Percentiles rank a stretch among this genome's conserved stretches.
Evolutionary conservation across 1,140 invertebrate species (phyloP).

Genomic region (Hermatobates lingyangjiaoensis): DNA sequence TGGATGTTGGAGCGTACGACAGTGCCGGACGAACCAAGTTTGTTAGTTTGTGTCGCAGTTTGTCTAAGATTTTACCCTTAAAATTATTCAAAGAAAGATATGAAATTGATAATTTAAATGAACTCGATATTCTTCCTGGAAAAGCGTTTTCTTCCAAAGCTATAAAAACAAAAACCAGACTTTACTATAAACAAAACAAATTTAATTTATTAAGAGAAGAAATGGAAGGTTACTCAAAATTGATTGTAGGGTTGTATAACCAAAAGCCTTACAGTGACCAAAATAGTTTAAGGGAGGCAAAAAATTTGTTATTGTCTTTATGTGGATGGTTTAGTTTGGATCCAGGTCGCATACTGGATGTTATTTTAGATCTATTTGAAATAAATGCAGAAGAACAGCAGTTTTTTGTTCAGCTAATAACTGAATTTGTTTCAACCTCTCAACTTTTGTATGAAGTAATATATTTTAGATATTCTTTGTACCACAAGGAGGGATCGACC

Average conservation of each 20-base stretch:
- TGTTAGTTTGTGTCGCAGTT: background rate
- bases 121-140: conserved; percentile 78
- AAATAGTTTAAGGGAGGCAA: conserved; percentile 9
- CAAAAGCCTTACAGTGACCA: conserved; percentile 54
- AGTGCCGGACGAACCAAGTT: background rate
- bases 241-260: conserved; percentile 80
- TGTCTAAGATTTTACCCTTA: conserved; percentile 25
- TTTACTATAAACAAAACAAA: conserved; percentile 97
- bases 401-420: conserved; percentile 67
- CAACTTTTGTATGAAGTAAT: conserved; percentile 80
- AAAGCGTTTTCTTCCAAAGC: conserved; percentile 88
- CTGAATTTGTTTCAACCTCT: conserved; percentile 66
- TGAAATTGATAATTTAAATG: conserved; percentile 82
- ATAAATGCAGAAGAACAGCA: conserved; percentile 42
- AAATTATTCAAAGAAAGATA: conserved; percentile 76
- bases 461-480: conserved; percentile 71
- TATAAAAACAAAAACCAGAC: conserved; percentile 92
- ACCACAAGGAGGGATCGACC: conserved; percentile 32
- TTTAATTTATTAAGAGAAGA: conserved; percentile 98
- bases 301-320: background rate
- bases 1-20: background rate
- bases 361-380: conserved; percentile 93
- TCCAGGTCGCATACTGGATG: conserved; percentile 91
- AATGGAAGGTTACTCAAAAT: conserved; percentile 95
- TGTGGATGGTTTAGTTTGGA: conserved; percentile 88